Evolutionary conservation across 2,113 vertebrate species (phyloP).

Genomic region (Felis chaus): DNA sequence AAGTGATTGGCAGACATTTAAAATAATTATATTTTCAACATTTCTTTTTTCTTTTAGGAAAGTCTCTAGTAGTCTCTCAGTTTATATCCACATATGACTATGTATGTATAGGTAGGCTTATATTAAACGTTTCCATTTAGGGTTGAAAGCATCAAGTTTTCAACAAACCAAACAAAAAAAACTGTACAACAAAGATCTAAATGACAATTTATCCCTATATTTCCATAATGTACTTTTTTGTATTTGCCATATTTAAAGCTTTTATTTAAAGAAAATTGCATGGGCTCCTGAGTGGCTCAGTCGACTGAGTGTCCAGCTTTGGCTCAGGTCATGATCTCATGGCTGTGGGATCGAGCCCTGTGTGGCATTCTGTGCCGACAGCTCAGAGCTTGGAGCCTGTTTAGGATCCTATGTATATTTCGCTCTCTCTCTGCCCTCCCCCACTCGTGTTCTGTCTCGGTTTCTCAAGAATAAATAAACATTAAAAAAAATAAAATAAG

Average conservation of each 20-base stretch:
- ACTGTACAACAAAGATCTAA: not conserved
- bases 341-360: too few relatives aligned
- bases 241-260: not conserved
- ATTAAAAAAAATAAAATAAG: too few relatives aligned
- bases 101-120: not conserved
- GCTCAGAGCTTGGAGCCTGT: too few relatives aligned
- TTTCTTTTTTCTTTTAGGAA: not conserved
- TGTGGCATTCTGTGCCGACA: too few relatives aligned
- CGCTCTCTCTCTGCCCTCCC: too few relatives aligned
- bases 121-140: not conserved
- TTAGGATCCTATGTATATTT: too few relatives aligned
- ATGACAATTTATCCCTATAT: not conserved
- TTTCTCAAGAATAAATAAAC: too few relatives aligned
- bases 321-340: too few relatives aligned
- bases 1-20: not conserved
- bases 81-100: not conserved
- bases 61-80: not conserved
- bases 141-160: not conserved
- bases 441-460: too few relatives aligned
- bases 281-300: too few relatives aligned
- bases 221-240: not conserved
- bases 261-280: not conserved
- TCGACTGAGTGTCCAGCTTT: too few relatives aligned
- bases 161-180: not conserved
- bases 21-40: not conserved